phyloP scores from a whole-genome alignment of 2,797 vertebrate species.

The Arremon brunneinucha region DNA sequence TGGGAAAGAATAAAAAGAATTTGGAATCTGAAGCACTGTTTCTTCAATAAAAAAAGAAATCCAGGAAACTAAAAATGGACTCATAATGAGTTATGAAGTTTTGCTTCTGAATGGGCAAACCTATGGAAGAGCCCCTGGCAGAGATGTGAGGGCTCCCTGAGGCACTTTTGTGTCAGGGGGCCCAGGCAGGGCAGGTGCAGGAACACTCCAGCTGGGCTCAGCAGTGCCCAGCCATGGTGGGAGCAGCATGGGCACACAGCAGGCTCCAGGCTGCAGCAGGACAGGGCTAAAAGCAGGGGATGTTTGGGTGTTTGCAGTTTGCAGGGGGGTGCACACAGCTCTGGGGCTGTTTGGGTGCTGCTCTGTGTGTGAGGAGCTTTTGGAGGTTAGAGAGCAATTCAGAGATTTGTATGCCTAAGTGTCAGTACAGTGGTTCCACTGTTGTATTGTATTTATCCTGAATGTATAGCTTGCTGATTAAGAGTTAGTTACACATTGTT shows the following conservation, averaged over 20 bases:
- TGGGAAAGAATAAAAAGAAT: not conserved
- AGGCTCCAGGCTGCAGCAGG: fast-evolving
- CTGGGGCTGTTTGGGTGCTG: not conserved
- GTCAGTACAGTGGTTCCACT: not conserved
- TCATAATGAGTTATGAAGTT: not conserved
- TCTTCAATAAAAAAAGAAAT: not conserved
- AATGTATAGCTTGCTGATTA: not conserved
- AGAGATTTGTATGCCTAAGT: not conserved
- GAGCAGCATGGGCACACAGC: fast-evolving
- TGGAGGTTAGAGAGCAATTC: not conserved
- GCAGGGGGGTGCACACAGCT: not conserved
- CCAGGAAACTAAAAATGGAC: not conserved
- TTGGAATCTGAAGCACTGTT: not conserved
- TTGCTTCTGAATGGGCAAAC: not conserved
- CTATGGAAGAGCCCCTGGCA: not conserved
- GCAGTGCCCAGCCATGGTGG: fast-evolving
- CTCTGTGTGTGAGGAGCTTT: not conserved
- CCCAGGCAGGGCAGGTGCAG: not conserved
- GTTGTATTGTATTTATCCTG: not conserved
- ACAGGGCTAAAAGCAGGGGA: fast-evolving
- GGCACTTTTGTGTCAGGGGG: not conserved
- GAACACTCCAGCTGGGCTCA: not conserved
- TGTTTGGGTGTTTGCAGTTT: not conserved
- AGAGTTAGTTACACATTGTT: not conserved
- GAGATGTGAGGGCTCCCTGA: not conserved